Evolutionary conservation across 2,888 invertebrate genomes (phyloP), one percentile per base, ranked within the genome.

Genomic region (Brachypalpus laphriformis): DNA sequence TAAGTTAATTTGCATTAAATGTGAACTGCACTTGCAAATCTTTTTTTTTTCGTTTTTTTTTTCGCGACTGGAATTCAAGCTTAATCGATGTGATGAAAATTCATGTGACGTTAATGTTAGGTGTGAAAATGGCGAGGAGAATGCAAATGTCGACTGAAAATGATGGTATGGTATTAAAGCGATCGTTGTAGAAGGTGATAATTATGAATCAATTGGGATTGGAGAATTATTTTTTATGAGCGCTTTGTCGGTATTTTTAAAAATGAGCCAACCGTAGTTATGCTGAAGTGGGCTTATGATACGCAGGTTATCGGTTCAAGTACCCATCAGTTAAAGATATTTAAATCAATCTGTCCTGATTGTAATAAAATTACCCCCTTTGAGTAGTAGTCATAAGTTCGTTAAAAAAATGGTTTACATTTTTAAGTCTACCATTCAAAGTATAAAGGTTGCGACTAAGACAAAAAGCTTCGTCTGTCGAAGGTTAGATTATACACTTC

Each of bases 91-190:
- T 14, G 51, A 63, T 75, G 49, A 51, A 66, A 66, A 59, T 74
- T 20, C 45, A 59, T 76, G 70, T 25, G 76, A 34, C 57, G 22
- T 37, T 65, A 42, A 28, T 40, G 16, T 71, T 22, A 54, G 63
- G 70, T 75, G 81, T 65, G 70, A 76, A 82, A 75, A 63, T 63
- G 49, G 61, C 51, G 49, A 47, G 22, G 18, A 63, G 40, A 68
- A 81, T 59, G 49, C 54, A 65, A 82, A 82, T 82, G 68, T 45
- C 68, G 54, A 56, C 31, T n/a, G 9, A 25, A 65, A 59, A 49
- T 59, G 11, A 42, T 68, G 11, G 14, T n/a, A 34, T 57, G 14
- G 4, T 9, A 25, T 11, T 31, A 1, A 18, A 18, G 1, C 5
- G 8, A 45, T 45, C 14, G 14, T 37, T 3, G 5, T 37, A 0